Base-by-base conservation (phyloP, 2,888 invertebrate species). In the Pollenia amentaria region DNA sequence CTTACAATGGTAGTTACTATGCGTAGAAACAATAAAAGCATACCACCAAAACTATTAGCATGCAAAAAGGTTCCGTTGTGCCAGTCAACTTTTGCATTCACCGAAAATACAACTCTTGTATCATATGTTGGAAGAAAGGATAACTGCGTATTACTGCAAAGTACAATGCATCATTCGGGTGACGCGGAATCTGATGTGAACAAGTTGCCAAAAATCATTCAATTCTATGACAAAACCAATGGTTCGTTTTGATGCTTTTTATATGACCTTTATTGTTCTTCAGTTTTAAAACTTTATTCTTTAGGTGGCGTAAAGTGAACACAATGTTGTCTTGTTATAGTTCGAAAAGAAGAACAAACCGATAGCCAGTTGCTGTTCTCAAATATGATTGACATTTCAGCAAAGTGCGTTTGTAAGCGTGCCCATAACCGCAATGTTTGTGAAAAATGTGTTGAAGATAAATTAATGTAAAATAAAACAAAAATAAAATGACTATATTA, bases 1-100 rank as follows among this genome's bases (percentile, higher is more conserved):
- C 51, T 57, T n/a, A 57, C 44, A 72, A 44, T 72, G 44, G 72
- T 72, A 2, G 44, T n/a, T 29, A 72, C 55, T 44, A 57, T 72
- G 42, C 44, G 10, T 12, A 55, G 44, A 57, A 72, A 72, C 12
- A 57, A 57, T 57, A 55, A 7, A 57, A 44, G 44, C 21, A 57
- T 40, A 18, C 51, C 40, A 40, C 69, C 40, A 29, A 69, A 69
- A 38, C 9, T 62, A 4, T 21, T 21, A 14, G 21, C 21, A 69
- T 46, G 14, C 46, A 40, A 72, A 42, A 51, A 53, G 6, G 42
- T 65, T 65, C 65, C 65, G 0, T 8, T 65, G 44, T 65, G 12
- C 11, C 44, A 65, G 4, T 65, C 44, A 65, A 65, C 65, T 18
- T 65, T 65, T 21, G 42, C 65, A 44, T 65, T 65, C 21, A 65